These are phyloP conservation scores for Sebastolobus altivelis DNA, from an alignment of 2,797 vertebrate genomes.

Conservation along the genomic window DNA sequence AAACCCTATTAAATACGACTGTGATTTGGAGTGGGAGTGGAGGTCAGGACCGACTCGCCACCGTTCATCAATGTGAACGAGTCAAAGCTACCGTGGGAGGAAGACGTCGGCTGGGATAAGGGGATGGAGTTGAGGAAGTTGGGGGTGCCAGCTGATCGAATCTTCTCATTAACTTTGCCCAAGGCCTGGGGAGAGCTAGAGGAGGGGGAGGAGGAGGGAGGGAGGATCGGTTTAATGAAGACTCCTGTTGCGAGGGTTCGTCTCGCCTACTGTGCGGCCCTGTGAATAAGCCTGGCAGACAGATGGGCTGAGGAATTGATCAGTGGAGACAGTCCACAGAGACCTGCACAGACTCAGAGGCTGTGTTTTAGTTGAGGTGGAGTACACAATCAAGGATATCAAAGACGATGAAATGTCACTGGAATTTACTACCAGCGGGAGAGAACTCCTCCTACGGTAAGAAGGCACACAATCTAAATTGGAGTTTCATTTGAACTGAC, in stretches of 20 bases:
- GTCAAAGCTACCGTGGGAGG: conserved; percentile 42
- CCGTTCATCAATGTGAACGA: conserved; percentile 12
- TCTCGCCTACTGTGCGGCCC: conserved; percentile 59
- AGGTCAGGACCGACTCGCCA: conserved; percentile 17
- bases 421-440: conserved; percentile 48
- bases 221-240: conserved; percentile 81
- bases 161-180: conserved; percentile 81
- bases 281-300: conserved; percentile 71
- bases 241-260: conserved; percentile 65
- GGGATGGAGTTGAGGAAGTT: conserved; percentile 30
- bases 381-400: conserved; percentile 66
- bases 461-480: conserved; percentile 21
- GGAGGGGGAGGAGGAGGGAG: conserved; percentile 31
- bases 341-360: conserved; percentile 51
- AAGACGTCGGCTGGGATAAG: conserved; percentile 42
- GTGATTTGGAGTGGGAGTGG: neutral
- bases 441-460: conserved; percentile 27
- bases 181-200: conserved; percentile 64
- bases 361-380: conserved; percentile 57
- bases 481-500: conserved; percentile 46
- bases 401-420: conserved; percentile 65
- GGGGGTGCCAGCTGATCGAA: conserved; percentile 72
- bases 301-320: conserved; percentile 77
- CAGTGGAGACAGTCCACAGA: conserved; percentile 59
- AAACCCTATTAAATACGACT: neutral